Evolutionary conservation across 2,888 invertebrate genomes (phyloP), one percentile per base, ranked within the genome.

Genomic region (Thelaira solivaga): DNA sequence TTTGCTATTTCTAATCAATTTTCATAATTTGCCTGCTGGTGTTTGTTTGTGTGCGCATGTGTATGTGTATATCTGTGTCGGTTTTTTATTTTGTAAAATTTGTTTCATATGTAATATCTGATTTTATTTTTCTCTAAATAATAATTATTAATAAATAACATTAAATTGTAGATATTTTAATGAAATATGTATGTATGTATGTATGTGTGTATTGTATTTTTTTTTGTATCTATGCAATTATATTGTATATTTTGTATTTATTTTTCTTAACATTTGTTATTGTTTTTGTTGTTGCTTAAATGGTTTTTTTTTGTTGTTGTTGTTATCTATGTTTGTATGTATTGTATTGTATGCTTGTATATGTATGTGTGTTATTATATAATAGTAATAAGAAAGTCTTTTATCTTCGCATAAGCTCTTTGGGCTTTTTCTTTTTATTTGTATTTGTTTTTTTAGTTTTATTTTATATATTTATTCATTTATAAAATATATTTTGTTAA

Each of bases 391-490:
- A 75, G 76, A 81, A 81, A 81, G 81, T 81, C 81, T 81, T 81
- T 81, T 81, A 81, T 81, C 80, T 80, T 86, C 85, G 83, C 85
- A 84, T 81, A 81, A 81, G 81, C 82, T 80, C 81, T 82, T 84
- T 81, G 76, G 84, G 85, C 86, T 85, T 84, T 72, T 80, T 29
- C 49, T 49, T 68, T 69, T 20, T 64, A 45, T 77, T 36, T 26
- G 53, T 51, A 67, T 64, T 39, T 31, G 59, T 43, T 43, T 26
- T 36, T 26, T 59, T 41, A 64, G 10, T 24, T 18, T 80, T 69
- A 22, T 29, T 20, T 59, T 79, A 18, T 71, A n/a, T n/a, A 39
- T 45, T 13, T 26, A 13, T 45, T 53, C 39, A 11, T 53, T 69
- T 36, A 51, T 47, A 61, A 76, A 57, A n/a, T n/a, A n/a, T 47